A percentile compares a stretch with the other conserved stretches of the same genome.
These are phyloP conservation scores for Tolypeutes matacus DNA, from an alignment of 2,797 vertebrate species.

Conservation along the genomic window DNA sequence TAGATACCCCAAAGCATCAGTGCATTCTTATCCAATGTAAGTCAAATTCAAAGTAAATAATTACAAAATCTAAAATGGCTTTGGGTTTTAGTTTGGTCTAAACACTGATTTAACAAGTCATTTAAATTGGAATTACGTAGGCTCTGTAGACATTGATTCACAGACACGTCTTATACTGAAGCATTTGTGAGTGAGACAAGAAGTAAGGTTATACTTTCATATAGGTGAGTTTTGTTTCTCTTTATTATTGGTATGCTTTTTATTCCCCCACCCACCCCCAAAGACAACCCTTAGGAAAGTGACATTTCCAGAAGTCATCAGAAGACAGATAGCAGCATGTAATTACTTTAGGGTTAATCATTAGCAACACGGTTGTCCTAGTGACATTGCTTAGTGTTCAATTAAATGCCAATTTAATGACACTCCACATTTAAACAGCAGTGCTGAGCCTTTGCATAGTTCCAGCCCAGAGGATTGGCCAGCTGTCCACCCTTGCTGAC, in stretches of 20 bases:
- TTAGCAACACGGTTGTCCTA: slow-evolving; percentile 69
- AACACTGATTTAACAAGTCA: not conserved
- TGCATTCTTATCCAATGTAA: not conserved
- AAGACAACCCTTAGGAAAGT: slow-evolving; percentile 6
- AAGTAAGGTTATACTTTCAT: not conserved
- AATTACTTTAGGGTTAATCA: slow-evolving; percentile 76
- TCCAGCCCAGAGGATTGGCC: slow-evolving; percentile 67
- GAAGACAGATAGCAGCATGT: slow-evolving; percentile 69
- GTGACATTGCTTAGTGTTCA: slow-evolving; percentile 79
- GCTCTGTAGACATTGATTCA: not conserved
- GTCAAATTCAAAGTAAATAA: slow-evolving; percentile 30
- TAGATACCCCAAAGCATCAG: not conserved
- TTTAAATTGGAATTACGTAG: slow-evolving; percentile 21
- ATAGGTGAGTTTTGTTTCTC: not conserved
- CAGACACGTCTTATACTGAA: not conserved
- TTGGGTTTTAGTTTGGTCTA: slow-evolving; percentile 62
- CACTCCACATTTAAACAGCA: slow-evolving; percentile 59
- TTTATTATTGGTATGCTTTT: not conserved
- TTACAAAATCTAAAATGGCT: not conserved
- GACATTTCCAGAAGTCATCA: slow-evolving; percentile 68
- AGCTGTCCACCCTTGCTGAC: slow-evolving; percentile 74
- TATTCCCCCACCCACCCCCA: not conserved
- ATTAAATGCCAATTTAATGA: slow-evolving; percentile 81
- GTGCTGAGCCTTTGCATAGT: slow-evolving; percentile 67
- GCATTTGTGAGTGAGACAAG: not conserved